Conservation (phyloP, 1,140 invertebrate genomes). For the Pseudoatta argentina region DNA sequence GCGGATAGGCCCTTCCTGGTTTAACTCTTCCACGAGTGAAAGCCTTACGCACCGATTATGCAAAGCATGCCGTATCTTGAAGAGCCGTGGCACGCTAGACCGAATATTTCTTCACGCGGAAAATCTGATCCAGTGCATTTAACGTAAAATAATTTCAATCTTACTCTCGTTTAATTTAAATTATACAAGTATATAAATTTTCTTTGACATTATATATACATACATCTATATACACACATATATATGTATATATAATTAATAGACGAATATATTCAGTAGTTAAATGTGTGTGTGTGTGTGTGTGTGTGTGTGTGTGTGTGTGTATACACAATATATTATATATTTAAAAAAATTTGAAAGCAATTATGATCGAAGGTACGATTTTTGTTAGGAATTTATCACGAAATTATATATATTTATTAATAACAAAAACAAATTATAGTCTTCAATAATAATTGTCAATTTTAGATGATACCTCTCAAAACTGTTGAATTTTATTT, state of each 20-base stretch:
- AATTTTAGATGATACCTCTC: neutral
- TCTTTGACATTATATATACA: neutral
- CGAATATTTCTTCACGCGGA: constrained; percentile 41
- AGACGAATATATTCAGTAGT: neutral
- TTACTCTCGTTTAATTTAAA: constrained; percentile 35
- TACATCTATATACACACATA: no score
- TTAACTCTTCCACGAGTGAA: constrained; percentile 43
- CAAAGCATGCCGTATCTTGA: constrained; percentile 47
- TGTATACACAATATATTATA: no score
- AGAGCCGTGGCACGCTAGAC: constrained; percentile 25
- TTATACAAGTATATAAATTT: neutral
- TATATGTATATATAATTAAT: neutral
- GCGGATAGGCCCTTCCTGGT: constrained; percentile 37
- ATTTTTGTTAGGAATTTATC: neutral
- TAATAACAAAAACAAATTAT: neutral
- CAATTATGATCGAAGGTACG: no score
- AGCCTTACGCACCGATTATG: constrained; percentile 53
- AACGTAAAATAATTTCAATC: constrained; percentile 20
- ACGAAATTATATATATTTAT: neutral
- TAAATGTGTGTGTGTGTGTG: no score
- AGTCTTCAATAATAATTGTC: neutral
- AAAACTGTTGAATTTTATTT: neutral
- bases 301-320: no score
- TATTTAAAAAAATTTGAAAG: neutral
- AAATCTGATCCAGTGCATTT: neutral